phyloP scores from a whole-genome alignment of 1,140 invertebrate species.

The Aphidius gifuensis region DNA sequence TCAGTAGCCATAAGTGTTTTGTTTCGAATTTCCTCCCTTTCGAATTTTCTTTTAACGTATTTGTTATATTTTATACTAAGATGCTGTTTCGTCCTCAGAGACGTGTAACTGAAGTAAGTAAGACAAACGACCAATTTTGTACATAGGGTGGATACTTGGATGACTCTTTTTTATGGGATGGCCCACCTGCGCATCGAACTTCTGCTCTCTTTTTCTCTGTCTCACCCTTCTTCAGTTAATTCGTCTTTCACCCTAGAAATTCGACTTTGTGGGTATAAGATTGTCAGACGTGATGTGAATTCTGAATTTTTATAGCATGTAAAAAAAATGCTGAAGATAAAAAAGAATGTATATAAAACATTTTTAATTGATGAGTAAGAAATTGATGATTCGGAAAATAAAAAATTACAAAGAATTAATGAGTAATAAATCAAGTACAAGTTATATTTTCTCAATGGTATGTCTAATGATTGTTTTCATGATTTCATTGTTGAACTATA shows the following conservation, averaged over 20 bases:
- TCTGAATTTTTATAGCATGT: conserved; percentile 26
- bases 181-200: conserved; percentile 27
- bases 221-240: conserved; percentile 22
- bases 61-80: too few species aligned
- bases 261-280: conserved; percentile 24
- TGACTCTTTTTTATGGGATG: background rate
- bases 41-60: too few species aligned
- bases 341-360: conserved; percentile 21
- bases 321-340: conserved; percentile 24
- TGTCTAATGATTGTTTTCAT: too few species aligned
- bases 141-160: conserved; percentile 17
- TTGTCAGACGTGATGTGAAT: conserved; percentile 29
- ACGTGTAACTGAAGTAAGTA: conserved; percentile 26
- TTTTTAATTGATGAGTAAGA: conserved; percentile 8
- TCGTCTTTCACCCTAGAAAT: conserved; percentile 5
- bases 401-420: background rate
- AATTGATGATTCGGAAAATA: background rate
- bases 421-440: too few species aligned
- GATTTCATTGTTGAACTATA: too few species aligned
- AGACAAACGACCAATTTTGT: conserved; percentile 31
- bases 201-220: conserved; percentile 6
- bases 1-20: conserved; percentile 13
- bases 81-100: background rate
- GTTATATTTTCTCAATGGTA: too few species aligned
- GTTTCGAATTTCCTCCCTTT: background rate